Evolutionary conservation across 2,797 vertebrate species (phyloP), one percentile per base, ranked within the genome.

Genomic region (Lerista edwardsae): DNA sequence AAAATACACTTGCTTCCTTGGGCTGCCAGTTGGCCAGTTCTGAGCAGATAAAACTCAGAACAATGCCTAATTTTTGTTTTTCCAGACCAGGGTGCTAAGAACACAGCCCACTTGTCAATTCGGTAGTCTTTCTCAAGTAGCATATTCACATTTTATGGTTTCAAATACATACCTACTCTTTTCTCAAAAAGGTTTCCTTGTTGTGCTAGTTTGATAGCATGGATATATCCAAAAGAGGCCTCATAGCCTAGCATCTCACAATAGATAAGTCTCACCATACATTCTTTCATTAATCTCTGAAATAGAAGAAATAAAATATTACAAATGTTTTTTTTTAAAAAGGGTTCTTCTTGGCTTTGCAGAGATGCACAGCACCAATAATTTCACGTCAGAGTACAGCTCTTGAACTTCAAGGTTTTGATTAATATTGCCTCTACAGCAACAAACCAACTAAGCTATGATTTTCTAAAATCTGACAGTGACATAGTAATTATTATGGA

Each of bases 201-300:
- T 85, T 99, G 99, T n/a, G 99, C 98, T 86, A 99, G 95, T 93
- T 99, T 99, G 91, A 99, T 99, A 71, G 99, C 99, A 10, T 99
- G 98, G 93, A 99, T 99, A 69, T 99, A 99, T 62, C 97, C 97
- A 95, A 99, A 99, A 5, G 97, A 97, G 75, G 98, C 97, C 86
- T 99, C 97, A 0, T 99, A 99, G 1, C 99, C 99, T 87, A 99
- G 95, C 98, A 99, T 99, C 95, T 99, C 99, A 94, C 99, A 99
- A 92, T 99, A 99, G 91, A 99, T 97, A 1, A 98, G 95, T 92
- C 99, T 97, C 94, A 99, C 98, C 98, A 99, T 99, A 80, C 98
- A 97, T 94, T 99, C 98, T 86, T 98, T 98, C 98, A 99, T 99
- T 93, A 98, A 96, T 78, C 96, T 98, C 99, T 99, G 95, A 91